A percentile compares a stretch with the other conserved stretches of the same genome.
phyloP scores from a whole-genome alignment of 2,888 invertebrate species.

The Brachylomia viminalis region DNA sequence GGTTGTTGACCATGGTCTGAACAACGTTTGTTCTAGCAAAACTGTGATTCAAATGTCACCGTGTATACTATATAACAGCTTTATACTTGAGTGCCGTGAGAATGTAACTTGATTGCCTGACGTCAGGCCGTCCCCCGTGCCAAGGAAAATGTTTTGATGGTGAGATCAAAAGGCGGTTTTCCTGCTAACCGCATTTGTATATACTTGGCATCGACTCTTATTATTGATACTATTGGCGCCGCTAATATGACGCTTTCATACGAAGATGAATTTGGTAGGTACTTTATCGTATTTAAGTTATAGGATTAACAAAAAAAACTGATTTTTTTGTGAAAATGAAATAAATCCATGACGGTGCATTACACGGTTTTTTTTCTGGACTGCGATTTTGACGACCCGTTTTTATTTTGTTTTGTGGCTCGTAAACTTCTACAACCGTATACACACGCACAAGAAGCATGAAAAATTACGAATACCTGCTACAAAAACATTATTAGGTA shows the following conservation, averaged over 20 bases:
- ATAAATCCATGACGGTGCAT: background rate
- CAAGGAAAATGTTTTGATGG: slow-evolving; percentile 60
- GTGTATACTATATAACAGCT: too few species aligned
- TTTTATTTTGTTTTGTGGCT: background rate
- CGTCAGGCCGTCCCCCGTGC: slow-evolving; percentile 26
- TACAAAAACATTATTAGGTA: background rate
- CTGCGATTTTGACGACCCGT: background rate
- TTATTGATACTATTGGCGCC: slow-evolving; percentile 39
- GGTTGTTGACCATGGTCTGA: too few species aligned
- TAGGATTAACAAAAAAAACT: background rate
- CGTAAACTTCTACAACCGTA: background rate
- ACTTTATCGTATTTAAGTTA: background rate
- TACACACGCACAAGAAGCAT: background rate
- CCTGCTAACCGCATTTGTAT: slow-evolving; percentile 69
- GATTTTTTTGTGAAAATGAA: background rate
- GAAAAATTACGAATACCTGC: background rate
- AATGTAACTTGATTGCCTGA: slow-evolving; percentile 21
- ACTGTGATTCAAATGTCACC: too few species aligned
- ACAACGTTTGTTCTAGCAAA: too few species aligned
- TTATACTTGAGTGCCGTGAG: background rate
- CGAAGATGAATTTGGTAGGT: background rate
- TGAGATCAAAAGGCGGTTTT: slow-evolving; percentile 70
- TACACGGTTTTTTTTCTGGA: background rate
- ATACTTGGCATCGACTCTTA: slow-evolving; percentile 47
- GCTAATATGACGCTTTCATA: slow-evolving; percentile 56